Percentiles rank a stretch among this genome's conserved stretches.
Conservation (phyloP, 2,113 vertebrate genomes). For the Suncus etruscus region DNA sequence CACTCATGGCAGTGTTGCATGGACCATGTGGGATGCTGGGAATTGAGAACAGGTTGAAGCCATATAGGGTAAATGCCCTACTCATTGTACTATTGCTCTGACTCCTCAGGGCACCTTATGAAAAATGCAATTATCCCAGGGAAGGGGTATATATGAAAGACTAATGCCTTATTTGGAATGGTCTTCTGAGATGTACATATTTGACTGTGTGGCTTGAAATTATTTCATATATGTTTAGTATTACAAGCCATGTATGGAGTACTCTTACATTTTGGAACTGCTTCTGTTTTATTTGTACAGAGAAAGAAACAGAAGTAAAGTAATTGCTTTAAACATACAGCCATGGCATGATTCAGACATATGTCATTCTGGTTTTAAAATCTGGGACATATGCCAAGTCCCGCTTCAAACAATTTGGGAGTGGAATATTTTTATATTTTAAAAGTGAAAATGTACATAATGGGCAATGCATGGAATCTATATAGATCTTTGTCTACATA, state of each 20-base stretch:
- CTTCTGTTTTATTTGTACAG: not conserved
- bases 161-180: slow-evolving; percentile 7
- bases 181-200: not conserved
- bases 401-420: not conserved
- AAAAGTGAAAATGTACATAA: not conserved
- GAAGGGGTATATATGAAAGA: slow-evolving; percentile 1
- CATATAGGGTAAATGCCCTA: too few species aligned
- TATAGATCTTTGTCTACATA: too few species aligned
- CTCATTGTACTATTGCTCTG: too few species aligned
- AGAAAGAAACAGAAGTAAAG: slow-evolving; percentile 60
- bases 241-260: not conserved
- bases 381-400: not conserved
- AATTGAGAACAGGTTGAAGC: too few species aligned
- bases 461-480: not conserved
- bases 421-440: not conserved
- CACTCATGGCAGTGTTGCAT: too few species aligned
- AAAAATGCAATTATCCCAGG: slow-evolving; percentile 44
- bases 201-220: slow-evolving; percentile 6
- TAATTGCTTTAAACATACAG: slow-evolving; percentile 27
- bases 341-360: not conserved
- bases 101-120: not conserved
- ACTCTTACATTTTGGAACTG: not conserved
- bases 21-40: too few species aligned
- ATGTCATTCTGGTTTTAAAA: slow-evolving; percentile 9
- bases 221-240: slow-evolving; percentile 20